phyloP scores from a whole-genome alignment of 2,888 invertebrate genomes.

The Oscheius sp. region DNA sequence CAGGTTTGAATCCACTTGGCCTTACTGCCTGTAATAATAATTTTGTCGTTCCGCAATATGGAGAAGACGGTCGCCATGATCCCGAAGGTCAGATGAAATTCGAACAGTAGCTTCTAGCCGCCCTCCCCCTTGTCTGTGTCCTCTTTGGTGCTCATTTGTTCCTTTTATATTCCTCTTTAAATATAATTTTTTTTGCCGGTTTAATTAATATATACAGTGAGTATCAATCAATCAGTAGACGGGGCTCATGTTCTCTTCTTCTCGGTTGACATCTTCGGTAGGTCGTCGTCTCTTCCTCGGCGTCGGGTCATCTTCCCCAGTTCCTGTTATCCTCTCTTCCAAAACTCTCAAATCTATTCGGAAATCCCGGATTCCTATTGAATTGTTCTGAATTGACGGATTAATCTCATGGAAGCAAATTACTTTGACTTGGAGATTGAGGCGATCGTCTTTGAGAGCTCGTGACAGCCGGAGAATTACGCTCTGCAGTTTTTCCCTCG shows the following conservation, averaged over 20 bases:
- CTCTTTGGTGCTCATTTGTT: neutral
- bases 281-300: constrained; percentile 10
- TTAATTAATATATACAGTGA: neutral
- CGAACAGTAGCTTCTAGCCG: neutral
- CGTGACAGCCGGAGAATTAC: constrained; percentile 29
- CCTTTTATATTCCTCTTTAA: neutral
- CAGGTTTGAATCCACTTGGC: constrained; percentile 27
- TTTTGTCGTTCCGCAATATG: constrained; percentile 5
- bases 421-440: constrained; percentile 38
- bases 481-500: constrained; percentile 33
- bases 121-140: neutral
- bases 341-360: constrained; percentile 51
- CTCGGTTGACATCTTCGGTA: neutral
- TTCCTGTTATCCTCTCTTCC: constrained; percentile 23
- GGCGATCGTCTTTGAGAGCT: constrained; percentile 37
- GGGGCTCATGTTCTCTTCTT: neutral
- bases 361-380: constrained; percentile 57
- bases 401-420: neutral
- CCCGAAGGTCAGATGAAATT: no score
- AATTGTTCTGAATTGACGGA: constrained; percentile 43
- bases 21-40: neutral
- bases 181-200: neutral
- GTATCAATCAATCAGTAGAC: neutral
- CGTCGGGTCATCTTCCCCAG: neutral
- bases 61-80: neutral